A percentile compares a stretch with the other conserved stretches of the same genome.
Conservation (phyloP, 2,113 vertebrate species). For the Sus scrofa region T2T-Sscrofa CM000817.6:173221501-173222000, state of each 20-base stretch:
- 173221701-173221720: not conserved
- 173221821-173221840: conserved; percentile 19
- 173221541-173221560: conserved; percentile 16
- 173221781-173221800: not conserved
- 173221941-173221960: not conserved
- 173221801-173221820: not conserved
- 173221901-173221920: not conserved
- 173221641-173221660: conserved; percentile 19
- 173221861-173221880: not conserved
- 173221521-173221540: not conserved
- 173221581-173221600: conserved; percentile 23
- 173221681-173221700: not conserved
- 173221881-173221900: not conserved
- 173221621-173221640: conserved; percentile 42
- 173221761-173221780: not conserved
- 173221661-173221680: not conserved
- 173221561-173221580: not conserved
- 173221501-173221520: not conserved
- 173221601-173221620: not conserved
- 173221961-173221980: not conserved
- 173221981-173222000: not conserved
- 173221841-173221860: conserved; percentile 10
- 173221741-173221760: not conserved
- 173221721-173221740: not conserved
- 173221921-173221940: conserved; percentile 27